Base-by-base conservation (phyloP, 2,113 vertebrate genomes). In the Noctilio leporinus region DNA sequence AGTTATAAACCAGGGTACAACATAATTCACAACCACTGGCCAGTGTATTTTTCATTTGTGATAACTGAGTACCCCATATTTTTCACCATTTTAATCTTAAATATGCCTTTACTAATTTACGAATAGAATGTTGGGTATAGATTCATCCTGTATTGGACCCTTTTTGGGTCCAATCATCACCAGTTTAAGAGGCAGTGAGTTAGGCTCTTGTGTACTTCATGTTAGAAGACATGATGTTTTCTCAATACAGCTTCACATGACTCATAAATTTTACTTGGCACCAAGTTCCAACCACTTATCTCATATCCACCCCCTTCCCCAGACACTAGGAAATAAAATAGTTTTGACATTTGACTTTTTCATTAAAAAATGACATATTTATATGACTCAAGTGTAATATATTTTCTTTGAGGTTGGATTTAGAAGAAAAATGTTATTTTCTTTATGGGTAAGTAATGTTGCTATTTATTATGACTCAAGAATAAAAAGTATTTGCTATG, bases 341-440 rank as follows among this genome's bases (percentile, higher is more conserved):
- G n/a, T n/a, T n/a, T n/a, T n/a, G n/a, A n/a, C n/a, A n/a, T 86
- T 28, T 69, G 47, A 90, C 1, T 76, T 86, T 87, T 88, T 95
- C 9, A 38, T 59, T 47, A 81, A 93, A 84, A 51, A 75, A 69
- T 59, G 38, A n/a, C 19, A 47, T 62, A 40, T 75, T 90, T 83
- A 26, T 94, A 69, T 83, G 10, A 93, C 40, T 93, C 38, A 70
- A 10, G 45, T 15, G 51, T 85, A 88, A 69, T 85, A 33, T 70
- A 80, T 67, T 88, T 95, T 96, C 57, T 43, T 77, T 70, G 20
- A 95, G 49, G 49, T 70, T 94, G 35, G 28, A 75, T 82, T 96
- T 95, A 72, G 43, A 90, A 72, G 62, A 20, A 82, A 92, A 90
- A 43, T 92, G 8, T 35, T 85, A 65, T 91, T 96, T 94, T 80